These are phyloP conservation scores for Tenthredo mesomela DNA, from an alignment of 2,888 invertebrate species.

Conservation along the genomic window DNA sequence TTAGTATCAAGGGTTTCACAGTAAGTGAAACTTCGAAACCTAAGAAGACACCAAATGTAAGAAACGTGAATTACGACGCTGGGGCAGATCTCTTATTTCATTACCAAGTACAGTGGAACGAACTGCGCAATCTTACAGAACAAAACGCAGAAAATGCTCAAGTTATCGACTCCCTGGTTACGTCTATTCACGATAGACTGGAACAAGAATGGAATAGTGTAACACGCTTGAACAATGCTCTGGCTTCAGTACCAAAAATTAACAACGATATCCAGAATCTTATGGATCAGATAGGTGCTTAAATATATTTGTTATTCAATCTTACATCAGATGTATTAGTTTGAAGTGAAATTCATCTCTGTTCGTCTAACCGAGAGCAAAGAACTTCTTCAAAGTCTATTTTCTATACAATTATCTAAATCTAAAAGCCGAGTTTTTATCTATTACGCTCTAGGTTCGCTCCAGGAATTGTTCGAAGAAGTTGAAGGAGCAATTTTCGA, in stretches of 20 bases:
- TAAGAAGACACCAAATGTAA: constrained; percentile 59
- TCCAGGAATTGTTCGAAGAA: constrained; percentile 82
- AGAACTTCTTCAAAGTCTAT: not conserved
- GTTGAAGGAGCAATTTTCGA: constrained; percentile 84
- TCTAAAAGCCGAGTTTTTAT: not conserved
- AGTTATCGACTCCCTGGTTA: constrained; percentile 78
- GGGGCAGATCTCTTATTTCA: constrained; percentile 85
- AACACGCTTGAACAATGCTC: constrained; percentile 73
- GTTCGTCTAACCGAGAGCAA: not conserved
- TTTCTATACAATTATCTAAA: not conserved
- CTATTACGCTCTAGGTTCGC: constrained; percentile 70
- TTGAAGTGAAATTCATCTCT: not conserved
- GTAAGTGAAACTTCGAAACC: constrained; percentile 66
- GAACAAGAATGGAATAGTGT: constrained; percentile 77
- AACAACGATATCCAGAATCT: constrained; percentile 77
- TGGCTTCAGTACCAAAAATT: constrained; percentile 78
- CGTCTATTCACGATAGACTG: constrained; percentile 73
- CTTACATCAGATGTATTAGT: not conserved
- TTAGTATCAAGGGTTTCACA: constrained; percentile 72
- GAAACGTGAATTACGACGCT: constrained; percentile 80
- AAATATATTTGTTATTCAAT: not conserved
- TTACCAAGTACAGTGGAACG: constrained; percentile 87
- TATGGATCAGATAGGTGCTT: constrained; percentile 78
- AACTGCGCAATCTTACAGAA: constrained; percentile 85
- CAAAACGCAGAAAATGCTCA: constrained; percentile 82